phyloP scores from a whole-genome alignment of 2,797 vertebrate genomes.

The Takifugu rubripes region DNA sequence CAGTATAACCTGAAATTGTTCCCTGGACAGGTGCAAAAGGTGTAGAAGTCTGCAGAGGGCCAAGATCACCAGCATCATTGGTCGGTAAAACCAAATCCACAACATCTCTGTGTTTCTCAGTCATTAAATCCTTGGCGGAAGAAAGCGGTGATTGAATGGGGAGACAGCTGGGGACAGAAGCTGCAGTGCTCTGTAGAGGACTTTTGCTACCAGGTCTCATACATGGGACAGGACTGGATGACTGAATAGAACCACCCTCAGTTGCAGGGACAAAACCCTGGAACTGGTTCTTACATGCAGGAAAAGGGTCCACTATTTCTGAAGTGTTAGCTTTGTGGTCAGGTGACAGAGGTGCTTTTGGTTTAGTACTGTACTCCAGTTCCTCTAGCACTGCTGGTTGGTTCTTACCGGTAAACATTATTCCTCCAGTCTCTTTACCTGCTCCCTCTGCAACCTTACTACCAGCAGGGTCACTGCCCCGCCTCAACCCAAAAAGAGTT shows the following conservation, averaged over 20 bases:
- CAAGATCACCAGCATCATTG: constrained; percentile 27
- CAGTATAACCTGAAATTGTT: constrained; percentile 14
- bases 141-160: constrained; percentile 14
- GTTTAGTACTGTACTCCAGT: neutral
- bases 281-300: constrained; percentile 11
- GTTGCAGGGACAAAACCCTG: neutral
- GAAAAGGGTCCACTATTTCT: constrained; percentile 3
- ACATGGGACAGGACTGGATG: constrained; percentile 3
- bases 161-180: constrained; percentile 24
- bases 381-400: constrained; percentile 47
- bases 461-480: constrained; percentile 56
- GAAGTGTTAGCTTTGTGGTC: neutral
- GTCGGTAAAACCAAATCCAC: constrained; percentile 2
- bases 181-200: neutral
- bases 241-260: constrained; percentile 1
- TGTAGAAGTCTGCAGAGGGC: constrained; percentile 62
- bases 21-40: constrained; percentile 38
- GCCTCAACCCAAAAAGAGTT: constrained; percentile 60
- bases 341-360: neutral
- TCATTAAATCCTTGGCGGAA: constrained; percentile 5
- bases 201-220: neutral
- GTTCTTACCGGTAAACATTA: constrained; percentile 34
- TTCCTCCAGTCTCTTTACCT: constrained; percentile 18
- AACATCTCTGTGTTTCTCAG: constrained; percentile 5
- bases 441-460: constrained; percentile 32